These are phyloP conservation scores for Planiliza haematocheilus DNA, from an alignment of 2,113 vertebrate species.

Conservation along the genomic window DNA sequence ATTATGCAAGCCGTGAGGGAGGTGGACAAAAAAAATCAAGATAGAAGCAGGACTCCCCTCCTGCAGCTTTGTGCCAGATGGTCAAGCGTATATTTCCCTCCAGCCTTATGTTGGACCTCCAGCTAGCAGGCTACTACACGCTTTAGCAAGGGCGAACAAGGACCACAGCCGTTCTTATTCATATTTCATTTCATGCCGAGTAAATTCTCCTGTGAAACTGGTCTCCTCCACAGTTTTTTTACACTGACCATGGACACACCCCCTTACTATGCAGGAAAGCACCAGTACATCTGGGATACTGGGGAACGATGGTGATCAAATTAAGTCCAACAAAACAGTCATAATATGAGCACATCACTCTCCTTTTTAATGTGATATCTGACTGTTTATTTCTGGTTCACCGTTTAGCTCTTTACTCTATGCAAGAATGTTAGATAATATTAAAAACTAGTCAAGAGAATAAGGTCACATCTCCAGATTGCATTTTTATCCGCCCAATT, in stretches of 20 bases:
- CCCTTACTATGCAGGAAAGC: constrained; percentile 21
- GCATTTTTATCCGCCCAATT: no score
- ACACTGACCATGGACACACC: constrained; percentile 8
- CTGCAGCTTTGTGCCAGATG: constrained; percentile 73
- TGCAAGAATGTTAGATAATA: neutral
- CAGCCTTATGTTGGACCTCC: constrained; percentile 48
- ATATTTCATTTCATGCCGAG: no score
- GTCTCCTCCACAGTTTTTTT: neutral
- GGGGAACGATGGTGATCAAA: neutral
- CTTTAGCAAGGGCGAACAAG: no score
- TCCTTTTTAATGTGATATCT: neutral
- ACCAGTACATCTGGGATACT: neutral
- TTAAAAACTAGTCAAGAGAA: no score
- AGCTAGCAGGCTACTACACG: neutral
- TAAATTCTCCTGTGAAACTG: neutral
- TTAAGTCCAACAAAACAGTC: neutral
- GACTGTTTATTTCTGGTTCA: neutral
- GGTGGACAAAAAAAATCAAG: neutral
- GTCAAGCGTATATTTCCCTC: constrained; percentile 49
- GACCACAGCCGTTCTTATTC: no score
- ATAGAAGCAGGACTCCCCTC: constrained; percentile 56
- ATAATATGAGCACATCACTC: neutral
- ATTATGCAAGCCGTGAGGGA: constrained; percentile 37
- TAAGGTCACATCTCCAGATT: no score
- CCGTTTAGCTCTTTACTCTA: neutral